These are phyloP conservation scores for Dastarcus helophoroides DNA, from an alignment of 2,888 invertebrate genomes.

Conservation along the genomic window DNA sequence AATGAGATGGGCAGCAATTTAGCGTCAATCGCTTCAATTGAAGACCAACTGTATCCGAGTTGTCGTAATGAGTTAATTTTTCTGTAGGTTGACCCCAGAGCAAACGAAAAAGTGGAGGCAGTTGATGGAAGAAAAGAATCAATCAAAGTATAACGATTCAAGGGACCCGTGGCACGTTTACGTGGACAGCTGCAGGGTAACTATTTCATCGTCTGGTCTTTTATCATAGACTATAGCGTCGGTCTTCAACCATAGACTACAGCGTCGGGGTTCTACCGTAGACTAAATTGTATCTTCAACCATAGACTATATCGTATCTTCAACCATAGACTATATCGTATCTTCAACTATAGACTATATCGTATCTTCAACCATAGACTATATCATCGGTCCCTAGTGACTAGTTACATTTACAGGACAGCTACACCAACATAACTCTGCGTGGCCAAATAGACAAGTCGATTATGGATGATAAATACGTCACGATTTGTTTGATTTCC, in stretches of 20 bases:
- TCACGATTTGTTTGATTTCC: slow-evolving; percentile 39
- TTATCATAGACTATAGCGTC: neutral
- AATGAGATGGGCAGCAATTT: too few relatives aligned
- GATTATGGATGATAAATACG: slow-evolving; percentile 24
- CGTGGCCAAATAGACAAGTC: slow-evolving; percentile 16
- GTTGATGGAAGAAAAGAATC: slow-evolving; percentile 18
- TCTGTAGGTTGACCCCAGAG: slow-evolving; percentile 17
- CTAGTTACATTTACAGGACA: slow-evolving; percentile 19
- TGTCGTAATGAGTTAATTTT: too few relatives aligned
- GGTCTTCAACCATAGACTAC: too few relatives aligned
- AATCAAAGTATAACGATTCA: neutral
- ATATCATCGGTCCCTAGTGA: too few relatives aligned
- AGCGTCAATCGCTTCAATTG: too few relatives aligned
- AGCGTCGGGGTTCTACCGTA: too few relatives aligned
- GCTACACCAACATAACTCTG: slow-evolving; percentile 20
- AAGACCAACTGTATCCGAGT: too few relatives aligned
- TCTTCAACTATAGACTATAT: too few relatives aligned
- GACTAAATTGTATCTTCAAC: too few relatives aligned
- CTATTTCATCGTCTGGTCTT: slow-evolving; percentile 7
- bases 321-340: too few relatives aligned
- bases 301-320: too few relatives aligned
- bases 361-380: too few relatives aligned
- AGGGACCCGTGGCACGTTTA: slow-evolving; percentile 38
- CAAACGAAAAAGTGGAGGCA: slow-evolving; percentile 20
- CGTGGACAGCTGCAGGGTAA: slow-evolving; percentile 36